Evolutionary conservation across 2,113 vertebrate genomes (phyloP).

Genomic region (Xiphophorus hellerii): DNA sequence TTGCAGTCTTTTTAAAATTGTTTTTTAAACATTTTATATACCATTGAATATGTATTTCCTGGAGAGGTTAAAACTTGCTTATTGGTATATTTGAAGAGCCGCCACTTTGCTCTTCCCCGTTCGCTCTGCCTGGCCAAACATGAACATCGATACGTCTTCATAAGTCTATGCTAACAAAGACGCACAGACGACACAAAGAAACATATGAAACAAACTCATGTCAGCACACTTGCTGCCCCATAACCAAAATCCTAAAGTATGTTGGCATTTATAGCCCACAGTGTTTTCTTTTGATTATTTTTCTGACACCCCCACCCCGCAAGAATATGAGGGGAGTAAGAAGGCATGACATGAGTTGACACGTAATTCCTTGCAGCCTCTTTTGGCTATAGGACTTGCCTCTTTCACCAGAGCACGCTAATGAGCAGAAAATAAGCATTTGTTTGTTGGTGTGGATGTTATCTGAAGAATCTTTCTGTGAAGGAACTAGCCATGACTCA

Average conservation of each 20-base stretch:
- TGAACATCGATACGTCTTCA: neutral
- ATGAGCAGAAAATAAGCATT: slow-evolving; percentile 68
- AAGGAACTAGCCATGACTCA: slow-evolving; percentile 59
- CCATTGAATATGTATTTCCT: too few species aligned
- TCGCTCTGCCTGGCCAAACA: slow-evolving; percentile 20
- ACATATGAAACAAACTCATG: slow-evolving; percentile 1
- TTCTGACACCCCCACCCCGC: slow-evolving; percentile 27
- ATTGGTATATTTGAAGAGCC: neutral
- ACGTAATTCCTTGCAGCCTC: slow-evolving; percentile 51
- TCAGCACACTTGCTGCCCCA: slow-evolving; percentile 1
- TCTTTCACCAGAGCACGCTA: slow-evolving; percentile 64
- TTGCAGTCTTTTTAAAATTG: too few species aligned
- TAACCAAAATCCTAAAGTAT: slow-evolving; percentile 34
- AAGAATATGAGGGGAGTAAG: slow-evolving; percentile 40
- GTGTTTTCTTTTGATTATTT: slow-evolving; percentile 7
- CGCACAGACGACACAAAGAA: neutral
- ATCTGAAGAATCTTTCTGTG: slow-evolving; percentile 60
- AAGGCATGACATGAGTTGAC: slow-evolving; percentile 62
- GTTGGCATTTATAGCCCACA: slow-evolving; percentile 1
- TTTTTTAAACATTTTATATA: too few species aligned
- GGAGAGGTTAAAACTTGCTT: too few species aligned
- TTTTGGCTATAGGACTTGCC: slow-evolving; percentile 43
- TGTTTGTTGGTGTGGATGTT: slow-evolving; percentile 59
- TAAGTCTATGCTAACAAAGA: slow-evolving; percentile 3
- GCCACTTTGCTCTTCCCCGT: neutral